A percentile compares a stretch with the other conserved stretches of the same genome.
Conservation (phyloP, 2,797 vertebrate species). For the Syngnathus rostellatus region DNA sequence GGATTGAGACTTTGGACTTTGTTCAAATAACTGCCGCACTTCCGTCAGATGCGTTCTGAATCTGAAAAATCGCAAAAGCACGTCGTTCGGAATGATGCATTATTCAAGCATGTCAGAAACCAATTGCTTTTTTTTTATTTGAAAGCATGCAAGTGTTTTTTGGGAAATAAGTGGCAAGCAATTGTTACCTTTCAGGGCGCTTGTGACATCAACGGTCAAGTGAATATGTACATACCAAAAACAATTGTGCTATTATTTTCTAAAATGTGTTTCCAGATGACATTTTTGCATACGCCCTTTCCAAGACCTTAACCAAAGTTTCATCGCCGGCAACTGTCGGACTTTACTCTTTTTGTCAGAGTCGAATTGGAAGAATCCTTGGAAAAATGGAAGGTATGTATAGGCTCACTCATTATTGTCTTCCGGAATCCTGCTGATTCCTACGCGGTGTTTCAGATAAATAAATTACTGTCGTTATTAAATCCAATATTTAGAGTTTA, state of each 20-base stretch:
- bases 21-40: neutral
- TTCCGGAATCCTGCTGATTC: neutral
- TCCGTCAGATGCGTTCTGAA: neutral
- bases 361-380: slow-evolving; percentile 69
- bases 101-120: neutral
- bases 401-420: too few species aligned
- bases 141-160: too few species aligned
- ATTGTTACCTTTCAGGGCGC: too few species aligned
- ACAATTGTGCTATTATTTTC: neutral
- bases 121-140: neutral
- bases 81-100: neutral
- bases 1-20: neutral
- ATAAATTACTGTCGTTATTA: too few species aligned
- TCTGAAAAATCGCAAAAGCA: neutral
- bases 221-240: neutral
- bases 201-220: too few species aligned
- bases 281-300: slow-evolving; percentile 78
- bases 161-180: too few species aligned
- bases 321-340: slow-evolving; percentile 81
- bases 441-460: neutral
- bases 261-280: slow-evolving; percentile 58
- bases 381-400: slow-evolving; percentile 57
- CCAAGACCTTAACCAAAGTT: slow-evolving; percentile 76
- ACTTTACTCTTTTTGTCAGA: slow-evolving; percentile 81
- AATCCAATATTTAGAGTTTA: too few species aligned